Percentiles rank a stretch among this genome's conserved stretches.
Conservation (phyloP, 1,140 invertebrate genomes). For the Homalodisca vitripennis region DNA sequence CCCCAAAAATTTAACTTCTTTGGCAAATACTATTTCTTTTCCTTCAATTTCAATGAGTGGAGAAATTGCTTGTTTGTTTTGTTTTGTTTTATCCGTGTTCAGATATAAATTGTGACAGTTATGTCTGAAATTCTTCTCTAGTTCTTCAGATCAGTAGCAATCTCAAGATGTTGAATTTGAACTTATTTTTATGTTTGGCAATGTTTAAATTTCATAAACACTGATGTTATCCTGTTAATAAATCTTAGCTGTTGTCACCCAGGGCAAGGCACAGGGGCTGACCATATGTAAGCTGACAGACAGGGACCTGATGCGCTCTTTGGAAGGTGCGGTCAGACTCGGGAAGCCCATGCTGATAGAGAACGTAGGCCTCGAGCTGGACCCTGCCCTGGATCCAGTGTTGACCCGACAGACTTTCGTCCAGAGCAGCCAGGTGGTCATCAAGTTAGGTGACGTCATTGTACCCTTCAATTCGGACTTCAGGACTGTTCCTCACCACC, state of each 20-base stretch:
- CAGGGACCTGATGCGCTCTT: conserved; percentile 62
- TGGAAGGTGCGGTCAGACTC: conserved; percentile 73
- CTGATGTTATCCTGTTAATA: not conserved
- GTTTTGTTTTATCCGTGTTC: not conserved
- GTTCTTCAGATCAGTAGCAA: not conserved
- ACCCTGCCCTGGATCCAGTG: conserved; percentile 64
- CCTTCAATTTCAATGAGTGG: too few species aligned
- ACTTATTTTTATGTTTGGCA: not conserved
- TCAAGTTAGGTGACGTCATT: conserved; percentile 60
- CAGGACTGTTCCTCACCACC: conserved; percentile 67
- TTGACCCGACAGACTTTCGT: conserved; percentile 55
- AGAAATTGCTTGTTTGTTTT: too few species aligned
- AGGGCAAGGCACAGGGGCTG: conserved; percentile 59
- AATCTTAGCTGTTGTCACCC: conserved; percentile 31
- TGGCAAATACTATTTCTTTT: too few species aligned
- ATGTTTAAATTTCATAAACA: not conserved
- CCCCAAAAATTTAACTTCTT: too few species aligned
- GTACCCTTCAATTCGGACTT: conserved; percentile 64
- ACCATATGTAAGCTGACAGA: conserved; percentile 63
- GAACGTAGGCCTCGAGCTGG: conserved; percentile 61
- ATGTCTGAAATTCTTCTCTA: not conserved
- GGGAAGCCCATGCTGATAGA: conserved; percentile 65
- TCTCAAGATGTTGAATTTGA: not conserved
- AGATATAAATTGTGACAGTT: not conserved
- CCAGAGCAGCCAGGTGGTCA: conserved; percentile 47